Conservation (phyloP, 2,797 vertebrate species). For the Malacoraja senta region DNA sequence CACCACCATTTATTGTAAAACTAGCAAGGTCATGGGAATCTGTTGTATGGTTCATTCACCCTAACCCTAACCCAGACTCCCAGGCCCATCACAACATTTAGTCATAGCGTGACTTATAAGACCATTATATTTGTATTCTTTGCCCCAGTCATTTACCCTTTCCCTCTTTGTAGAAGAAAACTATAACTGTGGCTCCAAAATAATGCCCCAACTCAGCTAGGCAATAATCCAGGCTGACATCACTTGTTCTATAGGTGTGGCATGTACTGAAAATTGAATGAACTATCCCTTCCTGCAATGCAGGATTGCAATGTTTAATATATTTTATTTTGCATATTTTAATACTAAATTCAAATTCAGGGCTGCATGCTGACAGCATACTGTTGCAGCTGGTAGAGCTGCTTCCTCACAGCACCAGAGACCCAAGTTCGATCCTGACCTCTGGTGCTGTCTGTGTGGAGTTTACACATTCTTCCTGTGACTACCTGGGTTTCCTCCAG, state of each 20-base stretch:
- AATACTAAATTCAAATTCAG: not conserved
- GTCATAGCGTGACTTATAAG: not conserved
- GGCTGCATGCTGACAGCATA: too few species aligned
- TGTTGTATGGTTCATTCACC: not conserved
- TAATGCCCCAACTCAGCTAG: not conserved
- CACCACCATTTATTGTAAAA: not conserved
- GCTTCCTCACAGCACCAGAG: too few species aligned
- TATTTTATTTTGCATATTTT: not conserved
- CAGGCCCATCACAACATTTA: not conserved
- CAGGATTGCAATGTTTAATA: too few species aligned
- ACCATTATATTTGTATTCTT: not conserved
- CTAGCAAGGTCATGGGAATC: constrained; percentile 6
- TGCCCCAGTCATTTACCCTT: not conserved
- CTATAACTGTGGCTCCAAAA: too few species aligned
- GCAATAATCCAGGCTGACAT: too few species aligned
- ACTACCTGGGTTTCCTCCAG: too few species aligned
- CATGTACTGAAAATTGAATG: not conserved
- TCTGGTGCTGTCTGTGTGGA: too few species aligned
- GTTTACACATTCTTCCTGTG: too few species aligned
- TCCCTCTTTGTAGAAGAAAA: not conserved
- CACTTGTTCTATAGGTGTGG: not conserved
- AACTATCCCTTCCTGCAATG: not conserved
- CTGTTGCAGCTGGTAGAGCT: too few species aligned
- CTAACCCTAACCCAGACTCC: not conserved
- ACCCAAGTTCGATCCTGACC: too few species aligned